Evolutionary conservation across 2,888 invertebrate genomes (phyloP), one percentile per base, ranked within the genome.

Genomic region (Carcina quercana): DNA sequence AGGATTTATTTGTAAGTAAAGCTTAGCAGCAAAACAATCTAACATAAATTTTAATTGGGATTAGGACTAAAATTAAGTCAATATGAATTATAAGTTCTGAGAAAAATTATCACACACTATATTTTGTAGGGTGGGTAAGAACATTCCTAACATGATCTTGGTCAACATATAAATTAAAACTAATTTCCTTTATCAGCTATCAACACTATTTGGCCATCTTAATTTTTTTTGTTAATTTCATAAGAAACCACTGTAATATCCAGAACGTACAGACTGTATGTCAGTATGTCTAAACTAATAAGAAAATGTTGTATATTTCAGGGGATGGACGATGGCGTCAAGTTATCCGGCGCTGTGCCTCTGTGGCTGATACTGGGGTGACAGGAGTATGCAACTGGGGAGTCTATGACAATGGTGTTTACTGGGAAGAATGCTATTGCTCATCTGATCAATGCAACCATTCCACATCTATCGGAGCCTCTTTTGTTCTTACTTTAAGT

Each of bases 321-420:
- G 96, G 97, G 95, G 96, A 97, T 63, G 97, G 95, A 3, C 86
- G 96, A 62, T 96, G 96, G 96, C 86, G 96, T 20, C 95, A 96
- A 70, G 96, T 96, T 0, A 91, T 95, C 35, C 85, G 96, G 19
- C 86, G 95, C 13, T 96, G 96, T 74, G 94, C 95, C 1, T 95
- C 95, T 0, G 94, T 96, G 0, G 91, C 96, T 1, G 95, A 94
- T 47, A 95, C 93, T 1, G 96, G 96, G 40, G 95, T 95, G 0
- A 95, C 97, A 0, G 96, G 96, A 32, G 97, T 97, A 1, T 98
- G 98, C 59, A 95, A 97, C 61, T 98, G 97, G 97, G 95, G 96
- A 11, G 94, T 98, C 33, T 91, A 94, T 50, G 93, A 94, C 44
- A 97, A 97, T 51, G 97, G 97, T 2, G 94, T 94, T 1, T 98